Percentiles rank a stretch among this genome's conserved stretches.
Conservation (phyloP, 2,113 vertebrate genomes). For the Pachypanchax playfairii region DNA sequence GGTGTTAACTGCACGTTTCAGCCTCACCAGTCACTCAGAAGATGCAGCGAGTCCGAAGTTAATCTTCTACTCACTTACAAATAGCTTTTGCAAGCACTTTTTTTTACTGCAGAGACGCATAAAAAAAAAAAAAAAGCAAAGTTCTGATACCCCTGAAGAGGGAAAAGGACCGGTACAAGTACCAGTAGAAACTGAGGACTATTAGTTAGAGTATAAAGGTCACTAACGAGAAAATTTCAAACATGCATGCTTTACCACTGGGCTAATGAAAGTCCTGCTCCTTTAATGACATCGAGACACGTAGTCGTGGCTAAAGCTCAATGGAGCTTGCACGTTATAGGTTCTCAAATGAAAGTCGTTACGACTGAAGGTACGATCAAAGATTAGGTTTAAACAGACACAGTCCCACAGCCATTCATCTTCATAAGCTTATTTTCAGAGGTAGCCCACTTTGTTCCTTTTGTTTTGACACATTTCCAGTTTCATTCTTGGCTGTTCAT, state of each 20-base stretch:
- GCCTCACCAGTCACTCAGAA: constrained; percentile 16
- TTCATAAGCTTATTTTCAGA: constrained; percentile 26
- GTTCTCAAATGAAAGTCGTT: constrained; percentile 28
- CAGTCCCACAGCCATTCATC: constrained; percentile 11
- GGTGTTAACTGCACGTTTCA: constrained; percentile 17
- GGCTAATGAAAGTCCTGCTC: constrained; percentile 36
- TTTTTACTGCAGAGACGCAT: constrained; percentile 23
- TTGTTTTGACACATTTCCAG: constrained; percentile 24
- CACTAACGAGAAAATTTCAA: constrained; percentile 36
- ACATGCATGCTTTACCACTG: constrained; percentile 33
- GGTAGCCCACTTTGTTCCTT: constrained; percentile 10
- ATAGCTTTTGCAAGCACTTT: constrained; percentile 61
- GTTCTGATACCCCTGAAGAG: constrained; percentile 40
- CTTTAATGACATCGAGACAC: constrained; percentile 28
- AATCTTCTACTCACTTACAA: constrained; percentile 53
- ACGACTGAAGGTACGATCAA: not conserved
- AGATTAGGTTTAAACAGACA: constrained; percentile 23
- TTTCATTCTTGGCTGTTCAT: constrained; percentile 10
- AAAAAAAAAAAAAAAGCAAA: constrained; percentile 59
- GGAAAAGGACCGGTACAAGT: constrained; percentile 10
- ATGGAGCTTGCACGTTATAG: constrained; percentile 1
- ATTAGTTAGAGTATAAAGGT: constrained; percentile 45
- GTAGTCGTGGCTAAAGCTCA: constrained; percentile 16
- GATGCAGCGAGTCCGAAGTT: constrained; percentile 23
- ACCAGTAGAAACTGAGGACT: constrained; percentile 31